Conservation (phyloP, 2,797 vertebrate genomes). For the Sebastes vulpes region DNA sequence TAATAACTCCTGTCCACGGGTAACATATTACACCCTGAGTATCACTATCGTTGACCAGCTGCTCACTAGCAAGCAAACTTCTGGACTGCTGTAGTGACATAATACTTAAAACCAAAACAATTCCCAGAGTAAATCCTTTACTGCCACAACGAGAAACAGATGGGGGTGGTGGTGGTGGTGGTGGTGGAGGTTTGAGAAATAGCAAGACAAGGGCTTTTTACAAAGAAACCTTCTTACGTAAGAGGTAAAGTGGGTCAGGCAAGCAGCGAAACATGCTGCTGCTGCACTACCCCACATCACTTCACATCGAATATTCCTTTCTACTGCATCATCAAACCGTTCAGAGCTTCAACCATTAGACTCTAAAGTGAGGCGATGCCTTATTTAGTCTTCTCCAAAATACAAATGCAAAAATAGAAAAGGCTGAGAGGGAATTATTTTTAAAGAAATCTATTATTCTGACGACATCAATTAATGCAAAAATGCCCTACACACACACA, state of each 20-base stretch:
- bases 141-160: constrained; percentile 15
- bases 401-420: constrained; percentile 32
- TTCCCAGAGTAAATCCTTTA: constrained; percentile 37
- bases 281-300: constrained; percentile 51
- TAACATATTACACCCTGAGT: constrained; percentile 21
- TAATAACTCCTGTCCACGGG: constrained; percentile 16
- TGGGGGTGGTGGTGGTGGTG: neutral
- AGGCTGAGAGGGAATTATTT: neutral
- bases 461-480: constrained; percentile 2
- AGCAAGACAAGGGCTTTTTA: constrained; percentile 59
- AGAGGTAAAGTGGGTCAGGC: constrained; percentile 76
- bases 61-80: constrained; percentile 20
- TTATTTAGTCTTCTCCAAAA: constrained; percentile 30
- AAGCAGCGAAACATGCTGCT: constrained; percentile 59
- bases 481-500: neutral
- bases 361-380: neutral
- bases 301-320: constrained; percentile 47
- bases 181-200: constrained; percentile 35
- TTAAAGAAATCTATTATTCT: neutral
- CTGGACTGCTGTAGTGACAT: constrained; percentile 14
- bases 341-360: constrained; percentile 17
- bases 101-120: constrained; percentile 41
- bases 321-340: constrained; percentile 45
- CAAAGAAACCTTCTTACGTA: constrained; percentile 66
- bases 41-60: neutral